These are phyloP conservation scores for Spea bombifrons DNA, from an alignment of 2,113 vertebrate genomes.

Conservation along the genomic window DNA sequence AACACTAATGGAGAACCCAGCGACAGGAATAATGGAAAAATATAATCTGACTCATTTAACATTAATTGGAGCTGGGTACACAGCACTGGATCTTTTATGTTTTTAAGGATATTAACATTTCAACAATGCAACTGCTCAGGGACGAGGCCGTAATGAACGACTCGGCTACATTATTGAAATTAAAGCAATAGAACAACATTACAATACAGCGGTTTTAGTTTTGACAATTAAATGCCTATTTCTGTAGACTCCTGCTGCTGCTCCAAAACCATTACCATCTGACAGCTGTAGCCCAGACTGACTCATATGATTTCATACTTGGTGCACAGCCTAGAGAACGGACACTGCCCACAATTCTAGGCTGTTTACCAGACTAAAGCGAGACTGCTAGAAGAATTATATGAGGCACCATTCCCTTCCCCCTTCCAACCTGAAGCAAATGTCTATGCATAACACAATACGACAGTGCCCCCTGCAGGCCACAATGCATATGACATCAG, in stretches of 20 bases:
- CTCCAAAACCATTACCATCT: slow-evolving; percentile 74
- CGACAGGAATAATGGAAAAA: slow-evolving; percentile 67
- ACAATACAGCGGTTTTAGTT: slow-evolving; percentile 64
- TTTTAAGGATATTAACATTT: slow-evolving; percentile 69
- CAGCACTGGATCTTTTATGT: slow-evolving; percentile 62
- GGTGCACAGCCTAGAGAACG: slow-evolving; percentile 66
- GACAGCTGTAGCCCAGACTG: slow-evolving; percentile 72
- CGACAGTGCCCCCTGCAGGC: slow-evolving; percentile 73
- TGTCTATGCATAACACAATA: slow-evolving; percentile 51
- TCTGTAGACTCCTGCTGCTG: slow-evolving; percentile 68
- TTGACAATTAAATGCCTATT: slow-evolving; percentile 74
- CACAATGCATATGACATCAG: slow-evolving; percentile 10
- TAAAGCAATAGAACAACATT: slow-evolving; percentile 65
- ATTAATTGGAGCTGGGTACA: slow-evolving; percentile 68
- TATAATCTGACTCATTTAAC: slow-evolving; percentile 63
- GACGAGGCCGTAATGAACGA: slow-evolving; percentile 69
- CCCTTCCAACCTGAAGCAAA: slow-evolving; percentile 25
- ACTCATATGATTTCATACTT: slow-evolving; percentile 71
- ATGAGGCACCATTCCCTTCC: slow-evolving; percentile 53
- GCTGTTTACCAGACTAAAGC: slow-evolving; percentile 70
- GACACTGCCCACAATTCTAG: slow-evolving; percentile 68
- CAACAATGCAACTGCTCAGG: slow-evolving; percentile 63
- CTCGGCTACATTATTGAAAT: slow-evolving; percentile 61
- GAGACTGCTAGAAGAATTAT: slow-evolving; percentile 59
- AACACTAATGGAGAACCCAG: slow-evolving; percentile 74